Base-by-base conservation (phyloP, 2,888 invertebrate species). In the Dynastes tityus region DNA sequence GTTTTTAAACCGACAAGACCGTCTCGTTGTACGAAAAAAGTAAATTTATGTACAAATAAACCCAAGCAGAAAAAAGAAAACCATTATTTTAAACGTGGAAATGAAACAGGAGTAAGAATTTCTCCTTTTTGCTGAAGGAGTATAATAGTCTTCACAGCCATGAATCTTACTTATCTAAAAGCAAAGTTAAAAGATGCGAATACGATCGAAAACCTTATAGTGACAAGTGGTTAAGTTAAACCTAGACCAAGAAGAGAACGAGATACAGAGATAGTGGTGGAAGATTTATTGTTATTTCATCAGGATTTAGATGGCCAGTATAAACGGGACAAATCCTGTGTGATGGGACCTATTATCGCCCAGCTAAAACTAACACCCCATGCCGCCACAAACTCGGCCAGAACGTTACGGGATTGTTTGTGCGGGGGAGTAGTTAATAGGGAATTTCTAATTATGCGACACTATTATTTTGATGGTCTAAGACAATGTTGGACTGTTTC, bases 251-350 rank as follows among this genome's bases (percentile, higher is more conserved):
- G 16, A 84, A 55, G 55, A 55, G 55, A 55, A 55, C 55, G 83
- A 78, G 55, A 85, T 85, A 86, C 85, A 85, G 87, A 85, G 87
- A 87, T 87, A 87, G 85, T 87, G 85, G 71, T 79, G 83, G 82
- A 84, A 86, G 86, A 88, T 88, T 87, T 87, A 87, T 88, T 85
- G 87, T 87, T 87, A 87, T 87, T 86, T 87, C 86, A 85, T 83
- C 83, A 82, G 86, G 86, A 87, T 87, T 87, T 86, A 85, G 87
- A 86, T 86, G 86, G 85, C 83, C 81, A 81, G 82, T 81, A 80
- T 82, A 79, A 81, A 81, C 83, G 84, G 85, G 86, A 86, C 87
- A 86, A 87, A 87, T 87, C 87, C 87, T 83, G 83, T 82, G 83
- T 86, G 85, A 86, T 86, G 86, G 84, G 86, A 86, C 82, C 84